Percentiles rank a stretch among this genome's conserved stretches.
Evolutionary conservation across 1,140 invertebrate genomes (phyloP).

Genomic region (Trachymyrmex septentrionalis): DNA sequence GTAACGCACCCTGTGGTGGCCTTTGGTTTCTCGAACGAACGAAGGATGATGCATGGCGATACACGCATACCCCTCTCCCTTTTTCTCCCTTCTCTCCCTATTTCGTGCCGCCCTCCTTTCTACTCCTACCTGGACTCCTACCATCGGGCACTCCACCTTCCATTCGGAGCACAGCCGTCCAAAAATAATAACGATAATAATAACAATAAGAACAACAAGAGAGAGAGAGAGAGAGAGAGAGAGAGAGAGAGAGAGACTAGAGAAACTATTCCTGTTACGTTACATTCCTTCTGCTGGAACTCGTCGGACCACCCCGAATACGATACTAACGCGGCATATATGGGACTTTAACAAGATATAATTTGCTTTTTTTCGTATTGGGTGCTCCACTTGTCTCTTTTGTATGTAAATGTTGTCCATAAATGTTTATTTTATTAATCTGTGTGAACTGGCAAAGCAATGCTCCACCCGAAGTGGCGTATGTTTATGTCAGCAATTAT

Average conservation of each 20-base stretch:
- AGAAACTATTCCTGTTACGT: conserved; percentile 84
- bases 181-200: conserved; percentile 83
- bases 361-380: conserved; percentile 76
- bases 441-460: background rate
- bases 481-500: background rate
- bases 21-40: conserved; percentile 83
- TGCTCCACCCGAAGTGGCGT: background rate
- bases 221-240: too few relatives aligned
- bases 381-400: conserved; percentile 52
- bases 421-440: conserved; percentile 29
- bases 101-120: conserved; percentile 67
- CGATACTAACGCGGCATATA: conserved; percentile 74
- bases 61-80: conserved; percentile 81
- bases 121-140: conserved; percentile 70
- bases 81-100: conserved; percentile 65
- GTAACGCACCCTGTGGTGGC: conserved; percentile 85
- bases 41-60: conserved; percentile 86
- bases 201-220: conserved; percentile 81
- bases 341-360: conserved; percentile 78
- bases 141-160: conserved; percentile 78
- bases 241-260: conserved; percentile 76
- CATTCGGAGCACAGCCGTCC: conserved; percentile 76
- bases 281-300: conserved; percentile 84
- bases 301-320: conserved; percentile 83
- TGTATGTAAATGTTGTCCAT: background rate